Base-by-base conservation (phyloP, 1,140 invertebrate genomes). In the Cherax quadricarinatus region DNA sequence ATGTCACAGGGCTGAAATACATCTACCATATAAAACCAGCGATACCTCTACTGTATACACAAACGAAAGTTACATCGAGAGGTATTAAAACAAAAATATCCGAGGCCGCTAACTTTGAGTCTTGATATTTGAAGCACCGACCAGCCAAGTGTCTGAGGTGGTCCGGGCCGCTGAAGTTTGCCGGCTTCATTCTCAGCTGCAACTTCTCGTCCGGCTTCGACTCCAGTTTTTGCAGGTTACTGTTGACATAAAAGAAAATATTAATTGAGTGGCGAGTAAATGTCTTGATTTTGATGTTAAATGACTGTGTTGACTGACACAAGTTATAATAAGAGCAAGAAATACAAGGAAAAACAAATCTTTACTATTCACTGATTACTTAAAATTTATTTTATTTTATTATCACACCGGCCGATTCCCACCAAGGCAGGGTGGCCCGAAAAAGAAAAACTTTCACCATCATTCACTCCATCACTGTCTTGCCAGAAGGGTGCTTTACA, bases 131-230 rank as follows among this genome's bases (percentile, higher is more conserved):
- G 53, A 91, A 91, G 62, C 90, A 91, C 73, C 78, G 86, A 10
- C 90, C 90, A 24, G 53, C 7, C 24, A 86, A 70, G 73, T 81
- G 60, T 30, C 73, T 60, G 10, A 91, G 83, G 21, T 91, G 90
- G 12, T 87, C 60, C 49, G 90, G 90, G 30, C 90, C 90, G 51
- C 53, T 62, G 41, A 91, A 60, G 41, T 87, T 91, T 14, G 84
- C 90, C 18, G 90, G 90, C 75, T 86, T 86, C 90, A 91, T 91
- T 53, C 90, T 91, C n/a, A 82, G 41, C n/a, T 81, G 73, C 5
- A 87, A 48, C 18, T 30, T 86, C n/a, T 86, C 84, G 18, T 91
- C 90, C 18, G 53, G 16, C 62, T 86, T 91, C 24, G 90, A 9
- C 79, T 91, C 90, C n/a, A 85, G n/a, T 41, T 85, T 73, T 57